Base-by-base conservation (phyloP, 2,113 vertebrate species). In the Stigmatopora argus region DNA sequence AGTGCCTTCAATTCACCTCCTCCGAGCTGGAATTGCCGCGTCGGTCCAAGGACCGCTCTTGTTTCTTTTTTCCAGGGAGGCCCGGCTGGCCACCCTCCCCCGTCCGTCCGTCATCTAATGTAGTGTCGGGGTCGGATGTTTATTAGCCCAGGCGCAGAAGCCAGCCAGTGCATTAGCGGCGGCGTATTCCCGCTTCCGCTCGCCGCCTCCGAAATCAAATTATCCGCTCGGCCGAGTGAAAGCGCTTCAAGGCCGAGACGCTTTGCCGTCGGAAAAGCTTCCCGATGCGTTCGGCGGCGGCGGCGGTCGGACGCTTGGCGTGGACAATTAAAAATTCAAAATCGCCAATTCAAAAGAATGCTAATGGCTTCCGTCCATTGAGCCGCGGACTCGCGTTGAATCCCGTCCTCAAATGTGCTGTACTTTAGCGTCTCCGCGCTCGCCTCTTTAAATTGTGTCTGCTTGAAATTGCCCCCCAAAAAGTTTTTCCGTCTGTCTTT, bases 131-230 rank as follows among this genome's bases (percentile, higher is more conserved):
- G 12, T 44, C 15, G 19, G 41, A 45, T n/a, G 19, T 21, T 56
- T 56, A 56, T 56, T 56, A 56, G 53, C 53, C 1, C 12, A 31
- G 53, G 23, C 53, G 13, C 12, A 7, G 53, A 23, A 15, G 53
- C 23, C 23, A 17, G 53, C 8, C 38, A 67, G 78, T 75, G 79
- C 75, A 69, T 82, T 80, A 79, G 52, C 21, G 0, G 26, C 26
- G 26, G 55, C 38, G 56, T 68, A 72, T 79, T 75, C 77, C 74
- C 38, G 44, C 75, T 52, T 67, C 77, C 75, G 70, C 69, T 79
- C 68, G 62, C 78, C 73, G 81, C 74, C 83, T 80, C 85, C 66
- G 70, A 84, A 84, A 86, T 83, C 73, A 83, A 85, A 87, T 87
- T 81, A 87, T 60, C 80, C 14, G 77, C 82, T 67, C 60, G 1